These are phyloP conservation scores for Merops nubicus DNA, from an alignment of 2,113 vertebrate species.

Conservation along the genomic window DNA sequence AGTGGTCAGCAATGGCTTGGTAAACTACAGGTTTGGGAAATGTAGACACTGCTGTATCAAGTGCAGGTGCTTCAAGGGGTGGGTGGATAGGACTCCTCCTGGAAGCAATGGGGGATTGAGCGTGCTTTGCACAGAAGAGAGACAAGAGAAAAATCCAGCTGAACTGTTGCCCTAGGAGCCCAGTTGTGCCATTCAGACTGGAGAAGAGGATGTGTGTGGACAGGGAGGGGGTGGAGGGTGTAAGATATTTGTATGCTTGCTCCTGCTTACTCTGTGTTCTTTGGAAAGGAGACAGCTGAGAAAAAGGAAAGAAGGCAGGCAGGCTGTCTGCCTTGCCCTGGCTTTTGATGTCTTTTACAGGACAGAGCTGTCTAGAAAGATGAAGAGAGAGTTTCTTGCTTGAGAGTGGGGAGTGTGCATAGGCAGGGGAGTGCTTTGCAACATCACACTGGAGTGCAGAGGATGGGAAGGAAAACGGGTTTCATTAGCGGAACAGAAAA, in stretches of 20 bases:
- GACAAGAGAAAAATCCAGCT: background rate
- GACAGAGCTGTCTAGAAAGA: background rate
- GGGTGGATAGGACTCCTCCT: background rate
- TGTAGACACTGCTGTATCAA: background rate
- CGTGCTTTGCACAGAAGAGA: background rate
- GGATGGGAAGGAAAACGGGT: background rate
- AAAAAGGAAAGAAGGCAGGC: background rate
- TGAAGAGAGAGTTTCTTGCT: background rate
- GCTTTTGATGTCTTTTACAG: background rate
- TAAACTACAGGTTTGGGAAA: background rate
- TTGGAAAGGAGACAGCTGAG: background rate
- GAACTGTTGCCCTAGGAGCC: background rate
- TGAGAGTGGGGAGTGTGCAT: background rate
- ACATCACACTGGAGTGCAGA: fast-evolving
- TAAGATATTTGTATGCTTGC: background rate
- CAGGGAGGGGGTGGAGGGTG: fast-evolving
- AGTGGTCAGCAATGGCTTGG: background rate
- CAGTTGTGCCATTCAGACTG: fast-evolving
- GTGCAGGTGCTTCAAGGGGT: background rate
- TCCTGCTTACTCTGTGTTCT: background rate
- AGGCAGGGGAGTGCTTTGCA: background rate
- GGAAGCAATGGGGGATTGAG: background rate
- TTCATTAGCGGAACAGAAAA: slow-evolving; percentile 23
- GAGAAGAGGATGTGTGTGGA: background rate
- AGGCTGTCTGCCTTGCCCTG: background rate